Evolutionary conservation across 2,888 invertebrate species (phyloP).

Genomic region (Polyommatus iphigenia): DNA sequence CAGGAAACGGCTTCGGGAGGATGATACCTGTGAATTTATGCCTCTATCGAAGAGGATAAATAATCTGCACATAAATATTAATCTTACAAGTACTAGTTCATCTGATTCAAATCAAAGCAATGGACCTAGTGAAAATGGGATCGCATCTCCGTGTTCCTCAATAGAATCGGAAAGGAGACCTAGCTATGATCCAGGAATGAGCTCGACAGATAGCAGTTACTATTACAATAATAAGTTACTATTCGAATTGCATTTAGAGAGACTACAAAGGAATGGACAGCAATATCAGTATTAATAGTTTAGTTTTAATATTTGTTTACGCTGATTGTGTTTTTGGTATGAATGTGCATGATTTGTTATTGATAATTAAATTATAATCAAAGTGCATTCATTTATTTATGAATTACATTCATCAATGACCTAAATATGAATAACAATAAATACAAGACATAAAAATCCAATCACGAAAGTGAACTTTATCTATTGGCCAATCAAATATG

Average conservation of each 20-base stretch:
- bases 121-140: constrained; percentile 60
- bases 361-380: constrained; percentile 12
- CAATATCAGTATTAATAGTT: constrained; percentile 67
- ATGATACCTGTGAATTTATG: constrained; percentile 90
- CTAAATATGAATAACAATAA: background rate
- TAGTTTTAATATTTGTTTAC: constrained; percentile 46
- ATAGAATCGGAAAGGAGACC: constrained; percentile 64
- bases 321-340: constrained; percentile 13
- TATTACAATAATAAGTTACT: constrained; percentile 94
- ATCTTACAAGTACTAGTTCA: constrained; percentile 53
- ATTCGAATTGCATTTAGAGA: constrained; percentile 90
- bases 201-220: constrained; percentile 88
- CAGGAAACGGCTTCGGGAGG: constrained; percentile 89
- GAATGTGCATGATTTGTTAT: constrained; percentile 29
- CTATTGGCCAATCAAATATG: background rate
- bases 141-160: constrained; percentile 59
- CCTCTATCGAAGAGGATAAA: constrained; percentile 94
- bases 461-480: background rate
- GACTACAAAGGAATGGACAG: constrained; percentile 84
- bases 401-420: background rate
- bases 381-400: background rate
- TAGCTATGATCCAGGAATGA: constrained; percentile 88
- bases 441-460: background rate
- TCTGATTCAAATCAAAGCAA: constrained; percentile 61
- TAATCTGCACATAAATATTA: constrained; percentile 90